Conservation (phyloP, 2,113 vertebrate species). For the Pterocles gutturalis region DNA sequence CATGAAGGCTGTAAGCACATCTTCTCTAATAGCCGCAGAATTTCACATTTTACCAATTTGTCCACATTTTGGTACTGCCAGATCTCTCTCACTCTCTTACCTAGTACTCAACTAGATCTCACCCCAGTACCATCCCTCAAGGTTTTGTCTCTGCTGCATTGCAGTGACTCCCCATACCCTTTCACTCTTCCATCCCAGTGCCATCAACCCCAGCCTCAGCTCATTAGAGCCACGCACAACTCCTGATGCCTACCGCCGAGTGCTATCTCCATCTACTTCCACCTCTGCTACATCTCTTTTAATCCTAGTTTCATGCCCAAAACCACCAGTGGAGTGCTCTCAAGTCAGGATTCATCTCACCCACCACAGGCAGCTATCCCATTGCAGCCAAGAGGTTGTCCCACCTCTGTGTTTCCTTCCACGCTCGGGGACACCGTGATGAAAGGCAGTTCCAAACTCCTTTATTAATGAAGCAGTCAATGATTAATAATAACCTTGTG, state of each 20-base stretch:
- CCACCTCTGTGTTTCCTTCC: background rate
- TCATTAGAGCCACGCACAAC: background rate
- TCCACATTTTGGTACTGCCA: background rate
- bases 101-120: no score
- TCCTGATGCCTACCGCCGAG: background rate
- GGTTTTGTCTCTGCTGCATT: background rate
- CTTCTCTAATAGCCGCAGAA: background rate
- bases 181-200: background rate
- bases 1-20: accelerated
- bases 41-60: background rate
- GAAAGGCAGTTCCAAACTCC: background rate
- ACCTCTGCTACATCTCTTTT: background rate
- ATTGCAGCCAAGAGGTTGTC: accelerated
- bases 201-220: background rate
- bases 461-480: background rate
- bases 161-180: background rate
- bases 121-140: accelerated
- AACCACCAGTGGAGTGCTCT: background rate
- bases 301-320: background rate
- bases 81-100: background rate
- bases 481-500: background rate
- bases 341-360: background rate
- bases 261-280: background rate
- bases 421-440: background rate
- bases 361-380: background rate